Percentiles rank a stretch among this genome's conserved stretches.
These are phyloP conservation scores for Eubasilissa regina DNA, from an alignment of 1,140 invertebrate genomes.

Conservation along the genomic window DNA sequence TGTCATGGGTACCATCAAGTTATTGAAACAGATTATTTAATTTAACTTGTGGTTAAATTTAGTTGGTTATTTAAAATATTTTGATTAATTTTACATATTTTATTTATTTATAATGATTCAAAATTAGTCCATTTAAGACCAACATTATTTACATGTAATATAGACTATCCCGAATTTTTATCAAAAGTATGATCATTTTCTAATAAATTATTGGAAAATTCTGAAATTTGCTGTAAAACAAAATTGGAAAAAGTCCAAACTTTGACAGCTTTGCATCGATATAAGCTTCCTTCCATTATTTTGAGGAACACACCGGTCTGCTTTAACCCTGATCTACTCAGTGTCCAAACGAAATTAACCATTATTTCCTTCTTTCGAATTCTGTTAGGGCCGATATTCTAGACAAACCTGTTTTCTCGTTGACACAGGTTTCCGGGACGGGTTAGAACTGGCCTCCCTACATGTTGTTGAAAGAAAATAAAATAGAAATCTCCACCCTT, in stretches of 20 bases:
- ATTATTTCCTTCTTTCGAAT: conserved; percentile 58
- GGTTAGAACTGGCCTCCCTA: neutral
- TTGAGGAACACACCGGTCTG: conserved; percentile 16
- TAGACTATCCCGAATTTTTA: no score
- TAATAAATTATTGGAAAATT: no score
- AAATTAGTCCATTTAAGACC: no score
- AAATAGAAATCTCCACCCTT: neutral
- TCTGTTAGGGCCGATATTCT: conserved; percentile 47
- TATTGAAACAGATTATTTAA: no score
- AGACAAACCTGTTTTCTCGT: neutral
- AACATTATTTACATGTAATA: no score
- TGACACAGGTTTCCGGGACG: conserved; percentile 1
- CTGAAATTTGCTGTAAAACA: no score
- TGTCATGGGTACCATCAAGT: no score
- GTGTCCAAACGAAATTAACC: conserved; percentile 58
- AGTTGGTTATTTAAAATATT: no score
- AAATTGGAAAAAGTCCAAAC: neutral
- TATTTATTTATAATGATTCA: no score
- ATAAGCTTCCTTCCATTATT: conserved; percentile 29
- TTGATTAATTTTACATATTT: no score
- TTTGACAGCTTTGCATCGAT: neutral
- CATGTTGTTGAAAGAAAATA: neutral
- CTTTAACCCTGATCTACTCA: conserved; percentile 50
- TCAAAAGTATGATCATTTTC: no score
- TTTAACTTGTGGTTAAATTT: no score